Conservation (phyloP, 2,113 vertebrate species). For the Amblyopsis rosae region DNA sequence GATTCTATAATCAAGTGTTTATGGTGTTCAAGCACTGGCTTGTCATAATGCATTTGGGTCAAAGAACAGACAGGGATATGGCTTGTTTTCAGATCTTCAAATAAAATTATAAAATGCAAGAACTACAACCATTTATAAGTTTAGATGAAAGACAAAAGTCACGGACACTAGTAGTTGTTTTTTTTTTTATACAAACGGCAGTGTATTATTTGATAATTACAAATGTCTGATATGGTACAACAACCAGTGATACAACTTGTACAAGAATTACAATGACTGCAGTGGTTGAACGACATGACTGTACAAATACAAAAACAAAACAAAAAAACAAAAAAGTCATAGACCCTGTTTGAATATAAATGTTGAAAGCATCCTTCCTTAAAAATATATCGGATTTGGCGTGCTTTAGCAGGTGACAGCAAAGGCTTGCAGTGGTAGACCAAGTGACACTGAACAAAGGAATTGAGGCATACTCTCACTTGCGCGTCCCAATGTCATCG, state of each 20-base stretch:
- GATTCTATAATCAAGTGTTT: not conserved
- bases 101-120: not conserved
- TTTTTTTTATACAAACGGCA: constrained; percentile 77
- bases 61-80: not conserved
- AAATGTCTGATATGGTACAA: constrained; percentile 82
- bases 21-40: too few relatives aligned
- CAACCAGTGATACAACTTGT: constrained; percentile 82
- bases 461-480: constrained; percentile 29
- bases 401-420: constrained; percentile 14
- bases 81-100: not conserved
- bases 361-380: constrained; percentile 25
- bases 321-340: constrained; percentile 44
- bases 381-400: constrained; percentile 18
- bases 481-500: constrained; percentile 8
- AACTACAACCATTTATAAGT: not conserved
- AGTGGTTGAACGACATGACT: constrained; percentile 81
- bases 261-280: constrained; percentile 81
- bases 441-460: constrained; percentile 18
- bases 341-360: constrained; percentile 56
- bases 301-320: constrained; percentile 66
- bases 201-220: constrained; percentile 87
- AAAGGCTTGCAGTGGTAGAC: constrained; percentile 12
- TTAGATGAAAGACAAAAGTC: constrained; percentile 37
- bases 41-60: not conserved
- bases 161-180: constrained; percentile 37